Evolutionary conservation across 2,797 vertebrate genomes (phyloP).

Genomic region (Hoplostethus atlanticus): DNA sequence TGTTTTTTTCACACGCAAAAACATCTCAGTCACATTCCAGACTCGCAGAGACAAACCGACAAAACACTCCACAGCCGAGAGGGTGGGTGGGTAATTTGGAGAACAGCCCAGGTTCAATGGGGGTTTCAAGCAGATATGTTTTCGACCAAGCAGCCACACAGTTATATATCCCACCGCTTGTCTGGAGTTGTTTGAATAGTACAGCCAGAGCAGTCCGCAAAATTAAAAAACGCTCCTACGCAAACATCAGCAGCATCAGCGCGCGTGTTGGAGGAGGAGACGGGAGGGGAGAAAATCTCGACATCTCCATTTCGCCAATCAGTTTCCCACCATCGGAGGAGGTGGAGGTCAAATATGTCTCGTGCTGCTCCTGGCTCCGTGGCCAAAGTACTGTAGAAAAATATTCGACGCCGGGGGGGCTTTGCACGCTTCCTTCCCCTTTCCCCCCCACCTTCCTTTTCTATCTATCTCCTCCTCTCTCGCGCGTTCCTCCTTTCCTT

Average conservation of each 20-base stretch:
- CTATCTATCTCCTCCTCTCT: conserved; percentile 24
- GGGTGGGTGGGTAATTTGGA: neutral
- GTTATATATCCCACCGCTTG: conserved; percentile 55
- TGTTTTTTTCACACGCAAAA: conserved; percentile 11
- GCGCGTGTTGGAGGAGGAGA: conserved; percentile 65
- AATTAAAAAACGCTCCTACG: conserved; percentile 75
- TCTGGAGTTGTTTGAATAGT: conserved; percentile 71
- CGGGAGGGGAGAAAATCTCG: conserved; percentile 57
- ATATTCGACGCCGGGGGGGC: neutral
- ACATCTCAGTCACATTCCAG: conserved; percentile 42
- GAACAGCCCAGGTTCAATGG: conserved; percentile 1
- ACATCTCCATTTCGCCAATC: conserved; percentile 67
- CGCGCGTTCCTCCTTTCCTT: conserved; percentile 12
- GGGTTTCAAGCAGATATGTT: conserved; percentile 11
- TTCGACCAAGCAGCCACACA: conserved; percentile 27
- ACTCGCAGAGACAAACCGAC: neutral
- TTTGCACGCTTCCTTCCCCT: neutral
- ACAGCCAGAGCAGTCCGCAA: conserved; percentile 48
- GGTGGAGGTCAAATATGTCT: conserved; percentile 69
- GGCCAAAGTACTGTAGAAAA: neutral
- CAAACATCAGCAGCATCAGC: conserved; percentile 67
- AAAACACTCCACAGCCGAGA: conserved; percentile 5
- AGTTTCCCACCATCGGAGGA: conserved; percentile 48
- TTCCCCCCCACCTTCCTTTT: neutral
- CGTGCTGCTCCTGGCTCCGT: conserved; percentile 25